Percentiles rank a stretch among this genome's conserved stretches.
These are phyloP conservation scores for Aphodius sticticus DNA, from an alignment of 2,888 invertebrate genomes.

Conservation along the genomic window DNA sequence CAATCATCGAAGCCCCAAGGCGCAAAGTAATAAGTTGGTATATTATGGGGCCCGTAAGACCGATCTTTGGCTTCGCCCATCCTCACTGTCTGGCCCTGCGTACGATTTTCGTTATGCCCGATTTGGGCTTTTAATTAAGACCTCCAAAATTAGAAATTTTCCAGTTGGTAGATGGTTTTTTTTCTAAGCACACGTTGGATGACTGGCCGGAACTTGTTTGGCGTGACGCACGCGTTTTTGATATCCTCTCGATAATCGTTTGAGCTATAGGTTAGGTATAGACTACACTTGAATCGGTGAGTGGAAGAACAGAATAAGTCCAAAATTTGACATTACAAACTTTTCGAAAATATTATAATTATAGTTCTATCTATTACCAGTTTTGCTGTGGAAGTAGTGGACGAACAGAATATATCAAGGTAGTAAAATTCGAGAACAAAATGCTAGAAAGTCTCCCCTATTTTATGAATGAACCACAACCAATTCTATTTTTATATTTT, in stretches of 20 bases:
- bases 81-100: background rate
- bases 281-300: no score
- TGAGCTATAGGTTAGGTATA: no score
- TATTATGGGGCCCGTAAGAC: background rate
- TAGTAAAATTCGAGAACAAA: no score
- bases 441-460: background rate
- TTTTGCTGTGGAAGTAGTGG: no score
- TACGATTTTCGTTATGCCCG: conserved; percentile 14
- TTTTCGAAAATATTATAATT: no score
- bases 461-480: background rate
- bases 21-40: conserved; percentile 29
- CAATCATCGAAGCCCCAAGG: conserved; percentile 33
- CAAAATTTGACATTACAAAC: no score
- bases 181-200: background rate
- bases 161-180: conserved; percentile 7
- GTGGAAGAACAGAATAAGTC: no score
- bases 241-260: background rate
- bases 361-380: no score
- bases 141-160: conserved; percentile 30
- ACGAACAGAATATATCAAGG: no score
- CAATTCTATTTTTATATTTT: background rate
- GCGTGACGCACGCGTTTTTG: background rate
- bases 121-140: conserved; percentile 29
- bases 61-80: background rate
- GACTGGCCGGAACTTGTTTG: background rate